These are phyloP conservation scores for Scaptomyza flava DNA, from an alignment of 2,888 invertebrate genomes.

Conservation along the genomic window DNA sequence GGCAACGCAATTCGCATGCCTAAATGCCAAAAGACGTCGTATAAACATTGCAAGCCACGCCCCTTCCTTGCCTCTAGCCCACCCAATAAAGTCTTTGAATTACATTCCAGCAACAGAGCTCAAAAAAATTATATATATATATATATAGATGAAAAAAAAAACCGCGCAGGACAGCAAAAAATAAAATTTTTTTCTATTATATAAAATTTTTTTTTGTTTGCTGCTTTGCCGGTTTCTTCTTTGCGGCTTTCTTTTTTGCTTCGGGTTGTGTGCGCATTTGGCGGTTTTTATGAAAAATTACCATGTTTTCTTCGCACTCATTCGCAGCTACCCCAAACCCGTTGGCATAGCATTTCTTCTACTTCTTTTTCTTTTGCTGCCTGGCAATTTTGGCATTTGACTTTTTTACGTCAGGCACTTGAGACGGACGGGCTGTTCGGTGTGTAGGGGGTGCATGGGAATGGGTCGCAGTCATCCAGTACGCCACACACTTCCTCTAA, in stretches of 20 bases:
- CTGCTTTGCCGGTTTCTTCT: constrained; percentile 44
- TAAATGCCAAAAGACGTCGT: constrained; percentile 79
- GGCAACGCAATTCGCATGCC: constrained; percentile 75
- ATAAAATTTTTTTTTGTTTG: constrained; percentile 42
- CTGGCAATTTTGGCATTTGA: constrained; percentile 76
- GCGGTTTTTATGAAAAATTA: constrained; percentile 79
- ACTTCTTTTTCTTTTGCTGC: constrained; percentile 27
- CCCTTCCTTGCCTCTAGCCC: constrained; percentile 21
- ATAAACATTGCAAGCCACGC: constrained; percentile 72
- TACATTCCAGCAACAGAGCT: constrained; percentile 52
- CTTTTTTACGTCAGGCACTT: constrained; percentile 75
- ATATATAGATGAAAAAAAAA: constrained; percentile 40
- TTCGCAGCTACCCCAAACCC: constrained; percentile 41
- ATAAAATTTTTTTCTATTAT: constrained; percentile 23
- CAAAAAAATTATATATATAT: constrained; percentile 18
- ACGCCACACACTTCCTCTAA: constrained; percentile 69
- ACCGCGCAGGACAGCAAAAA: constrained; percentile 66
- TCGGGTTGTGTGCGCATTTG: constrained; percentile 79
- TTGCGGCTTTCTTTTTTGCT: constrained; percentile 59
- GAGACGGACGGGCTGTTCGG: constrained; percentile 56
- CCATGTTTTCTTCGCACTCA: constrained; percentile 78
- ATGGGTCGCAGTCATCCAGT: constrained; percentile 55
- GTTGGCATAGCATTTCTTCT: constrained; percentile 51
- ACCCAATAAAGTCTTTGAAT: constrained; percentile 64
- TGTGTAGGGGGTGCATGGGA: no score